Evolutionary conservation across 1,140 invertebrate species (phyloP), one percentile per base, ranked within the genome.

Genomic region (Melitaea cinxia): DNA sequence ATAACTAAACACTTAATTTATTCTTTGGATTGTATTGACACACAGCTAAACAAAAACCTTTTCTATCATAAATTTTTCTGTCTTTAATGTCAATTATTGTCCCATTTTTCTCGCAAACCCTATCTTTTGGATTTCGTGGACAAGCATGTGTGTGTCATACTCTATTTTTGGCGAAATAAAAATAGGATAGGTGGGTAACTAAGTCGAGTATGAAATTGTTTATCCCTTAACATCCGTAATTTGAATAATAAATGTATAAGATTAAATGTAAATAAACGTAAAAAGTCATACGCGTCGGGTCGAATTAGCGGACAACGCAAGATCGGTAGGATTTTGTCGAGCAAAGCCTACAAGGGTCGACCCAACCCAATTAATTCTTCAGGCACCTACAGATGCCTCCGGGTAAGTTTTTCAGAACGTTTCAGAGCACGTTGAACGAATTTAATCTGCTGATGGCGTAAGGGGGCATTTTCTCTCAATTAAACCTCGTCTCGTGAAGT

Each of bases 351-450:
- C 71, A 73, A 61, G 71, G 68, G 67, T 70, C 53, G 54, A 55
- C 42, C 37, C 30, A 56, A 63, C 73, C 73, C 70, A 76, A 76
- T 76, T 76, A 76, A 73, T 70, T 58, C 68, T 55, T 72, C 50
- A 64, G 56, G 42, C 64, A 59, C 65, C 58, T 68, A 57, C 59
- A 62, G 33, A 42, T 55, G 54, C 37, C 49, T 21, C 6, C 58
- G 26, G 45, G 47, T 53, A 68, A 66, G 49, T 59, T 66, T 59
- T 60, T 66, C 30, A 55, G 30, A 57, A 53, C 55, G 19, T 59
- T 60, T 66, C 30, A 47, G 45, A 52, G 47, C 55, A 42, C 47
- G 33, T 45, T 57, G 19, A 57, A 21, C 42, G 42, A 23, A 24
- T 47, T 47, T 47, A 47, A 47, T 47, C 42, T 24, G 7, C 42